These are phyloP conservation scores for Adoxophyes honmai DNA, from an alignment of 1,140 invertebrate species.

Conservation along the genomic window DNA sequence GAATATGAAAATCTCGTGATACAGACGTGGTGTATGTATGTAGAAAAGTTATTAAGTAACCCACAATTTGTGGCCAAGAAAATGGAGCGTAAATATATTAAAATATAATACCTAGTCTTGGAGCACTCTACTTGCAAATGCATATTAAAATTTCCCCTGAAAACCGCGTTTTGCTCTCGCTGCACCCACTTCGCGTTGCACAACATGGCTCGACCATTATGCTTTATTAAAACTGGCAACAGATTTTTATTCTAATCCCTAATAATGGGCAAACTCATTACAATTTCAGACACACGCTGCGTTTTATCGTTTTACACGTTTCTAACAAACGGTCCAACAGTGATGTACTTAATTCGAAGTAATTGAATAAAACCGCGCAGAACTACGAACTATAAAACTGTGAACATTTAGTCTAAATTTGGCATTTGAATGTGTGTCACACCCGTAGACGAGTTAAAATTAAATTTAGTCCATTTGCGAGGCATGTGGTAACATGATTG, in stretches of 20 bases:
- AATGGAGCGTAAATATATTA: neutral
- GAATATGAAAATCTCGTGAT: too few relatives aligned
- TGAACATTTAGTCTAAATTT: constrained; percentile 11
- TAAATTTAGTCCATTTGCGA: constrained; percentile 9
- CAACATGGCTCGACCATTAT: constrained; percentile 32
- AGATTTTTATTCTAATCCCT: constrained; percentile 37
- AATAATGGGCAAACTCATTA: constrained; percentile 31
- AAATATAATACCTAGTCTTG: neutral
- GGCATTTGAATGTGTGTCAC: constrained; percentile 10
- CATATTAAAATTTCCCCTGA: constrained; percentile 43
- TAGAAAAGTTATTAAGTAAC: too few relatives aligned
- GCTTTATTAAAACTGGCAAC: constrained; percentile 28
- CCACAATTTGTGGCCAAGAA: too few relatives aligned
- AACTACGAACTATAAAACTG: neutral
- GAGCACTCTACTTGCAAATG: constrained; percentile 34
- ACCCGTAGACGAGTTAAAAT: constrained; percentile 7
- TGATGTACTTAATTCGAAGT: neutral
- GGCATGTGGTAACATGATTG: constrained; percentile 11
- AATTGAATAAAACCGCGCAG: neutral
- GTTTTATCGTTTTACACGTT: constrained; percentile 30
- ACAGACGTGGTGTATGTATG: too few relatives aligned
- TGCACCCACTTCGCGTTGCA: constrained; percentile 44
- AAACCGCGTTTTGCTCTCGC: constrained; percentile 30
- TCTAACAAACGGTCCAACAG: constrained; percentile 20
- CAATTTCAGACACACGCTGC: constrained; percentile 37